Percentiles rank a stretch among this genome's conserved stretches.
Conservation (phyloP, 2,113 vertebrate genomes). For the Ameiurus melas region DNA sequence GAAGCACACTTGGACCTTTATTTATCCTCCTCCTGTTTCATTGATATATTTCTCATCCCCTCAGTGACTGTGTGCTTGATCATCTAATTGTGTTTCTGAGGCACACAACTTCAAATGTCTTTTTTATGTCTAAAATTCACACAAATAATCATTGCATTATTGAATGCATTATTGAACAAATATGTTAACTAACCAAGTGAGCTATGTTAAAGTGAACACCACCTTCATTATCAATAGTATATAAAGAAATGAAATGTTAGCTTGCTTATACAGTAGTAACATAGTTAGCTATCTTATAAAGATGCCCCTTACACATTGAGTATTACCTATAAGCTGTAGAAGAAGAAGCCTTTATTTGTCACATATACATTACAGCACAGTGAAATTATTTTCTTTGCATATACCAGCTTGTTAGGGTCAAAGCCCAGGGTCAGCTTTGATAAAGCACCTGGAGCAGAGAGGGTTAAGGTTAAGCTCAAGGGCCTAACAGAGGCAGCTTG, state of each 20-base stretch:
- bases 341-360: neutral
- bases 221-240: neutral
- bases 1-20: slow-evolving; percentile 19
- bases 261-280: neutral
- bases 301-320: neutral
- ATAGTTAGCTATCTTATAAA: neutral
- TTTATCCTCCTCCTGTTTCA: slow-evolving; percentile 43
- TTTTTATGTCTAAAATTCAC: neutral
- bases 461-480: no score
- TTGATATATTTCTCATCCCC: slow-evolving; percentile 7
- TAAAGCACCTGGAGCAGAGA: no score
- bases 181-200: neutral
- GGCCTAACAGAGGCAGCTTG: no score
- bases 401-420: no score
- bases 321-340: neutral
- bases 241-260: neutral
- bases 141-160: neutral
- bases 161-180: no score
- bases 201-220: neutral
- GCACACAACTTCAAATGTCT: neutral
- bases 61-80: neutral
- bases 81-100: neutral
- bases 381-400: no score
- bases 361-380: no score
- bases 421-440: no score